A percentile compares a stretch with the other conserved stretches of the same genome.
phyloP scores from a whole-genome alignment of 2,888 invertebrate species.

The Coelogynopora nodosa region DNA sequence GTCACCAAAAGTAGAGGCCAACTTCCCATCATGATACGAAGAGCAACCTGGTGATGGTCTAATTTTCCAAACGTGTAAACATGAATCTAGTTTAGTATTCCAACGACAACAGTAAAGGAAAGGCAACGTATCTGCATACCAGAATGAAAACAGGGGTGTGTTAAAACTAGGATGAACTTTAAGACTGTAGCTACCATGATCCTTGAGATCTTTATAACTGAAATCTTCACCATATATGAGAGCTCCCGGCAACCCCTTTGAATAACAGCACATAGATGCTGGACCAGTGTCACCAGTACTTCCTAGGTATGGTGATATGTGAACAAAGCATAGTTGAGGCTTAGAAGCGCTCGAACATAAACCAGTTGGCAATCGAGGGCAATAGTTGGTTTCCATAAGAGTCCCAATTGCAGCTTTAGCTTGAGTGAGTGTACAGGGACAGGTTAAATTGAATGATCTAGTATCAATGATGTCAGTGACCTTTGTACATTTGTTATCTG shows the following conservation, averaged over 20 bases:
- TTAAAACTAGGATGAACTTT: not conserved
- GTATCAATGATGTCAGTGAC: not conserved
- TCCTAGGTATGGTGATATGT: not conserved
- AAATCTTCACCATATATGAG: not conserved
- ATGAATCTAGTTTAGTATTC: not conserved
- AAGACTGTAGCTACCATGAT: not conserved
- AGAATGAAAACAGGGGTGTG: not conserved
- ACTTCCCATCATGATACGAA: not conserved
- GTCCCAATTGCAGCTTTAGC: not conserved
- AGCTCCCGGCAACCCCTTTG: not conserved
- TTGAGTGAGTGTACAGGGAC: not conserved
- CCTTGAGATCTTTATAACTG: not conserved
- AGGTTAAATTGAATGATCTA: not conserved
- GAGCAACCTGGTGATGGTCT: not conserved
- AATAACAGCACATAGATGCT: not conserved
- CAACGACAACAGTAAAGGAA: not conserved
- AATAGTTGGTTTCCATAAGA: not conserved
- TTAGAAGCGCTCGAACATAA: not conserved
- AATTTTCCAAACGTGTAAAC: not conserved
- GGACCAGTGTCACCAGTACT: not conserved
- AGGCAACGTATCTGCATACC: not conserved
- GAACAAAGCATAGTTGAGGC: not conserved
- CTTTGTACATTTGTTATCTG: not conserved
- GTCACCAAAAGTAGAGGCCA: not conserved
- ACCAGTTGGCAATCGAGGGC: not conserved